Conservation (phyloP, 2,113 vertebrate species). For the Microtus oregoni region DNA sequence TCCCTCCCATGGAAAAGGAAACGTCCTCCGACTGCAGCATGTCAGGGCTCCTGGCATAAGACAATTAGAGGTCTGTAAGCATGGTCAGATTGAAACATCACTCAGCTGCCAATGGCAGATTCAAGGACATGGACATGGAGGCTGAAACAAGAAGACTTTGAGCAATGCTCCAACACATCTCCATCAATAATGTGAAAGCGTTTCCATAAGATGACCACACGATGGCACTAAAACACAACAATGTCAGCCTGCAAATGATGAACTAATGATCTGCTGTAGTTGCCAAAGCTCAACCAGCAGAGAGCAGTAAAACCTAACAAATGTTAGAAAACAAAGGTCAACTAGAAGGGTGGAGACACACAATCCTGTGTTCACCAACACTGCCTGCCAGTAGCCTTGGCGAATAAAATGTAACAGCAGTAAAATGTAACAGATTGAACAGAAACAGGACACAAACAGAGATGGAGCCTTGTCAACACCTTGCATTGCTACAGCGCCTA, state of each 20-base stretch:
- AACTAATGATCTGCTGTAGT: slow-evolving; percentile 4
- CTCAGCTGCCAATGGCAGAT: slow-evolving; percentile 3
- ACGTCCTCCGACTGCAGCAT: slow-evolving; percentile 87
- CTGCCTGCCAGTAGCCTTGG: slow-evolving; percentile 70
- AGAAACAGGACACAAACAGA: slow-evolving; percentile 23
- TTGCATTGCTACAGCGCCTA: neutral
- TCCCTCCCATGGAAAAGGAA: slow-evolving; percentile 90
- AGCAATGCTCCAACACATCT: slow-evolving; percentile 35
- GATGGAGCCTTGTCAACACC: slow-evolving; percentile 75
- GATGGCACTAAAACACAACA: slow-evolving; percentile 83
- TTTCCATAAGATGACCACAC: slow-evolving; percentile 77
- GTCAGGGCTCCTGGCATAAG: slow-evolving; percentile 88
- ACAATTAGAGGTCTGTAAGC: slow-evolving; percentile 64
- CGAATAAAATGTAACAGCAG: slow-evolving; percentile 64
- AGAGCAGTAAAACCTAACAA: neutral
- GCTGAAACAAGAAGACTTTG: slow-evolving; percentile 73
- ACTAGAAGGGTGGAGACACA: neutral
- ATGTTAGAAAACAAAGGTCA: neutral
- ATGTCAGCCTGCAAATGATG: neutral
- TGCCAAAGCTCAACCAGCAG: neutral
- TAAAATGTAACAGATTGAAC: slow-evolving; percentile 79
- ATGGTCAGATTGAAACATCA: neutral
- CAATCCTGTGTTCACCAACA: neutral
- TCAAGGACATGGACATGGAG: neutral
- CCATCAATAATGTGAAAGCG: slow-evolving; percentile 39